These are phyloP conservation scores for Pantala flavescens DNA, from an alignment of 1,140 invertebrate genomes.

Conservation along the genomic window DNA sequence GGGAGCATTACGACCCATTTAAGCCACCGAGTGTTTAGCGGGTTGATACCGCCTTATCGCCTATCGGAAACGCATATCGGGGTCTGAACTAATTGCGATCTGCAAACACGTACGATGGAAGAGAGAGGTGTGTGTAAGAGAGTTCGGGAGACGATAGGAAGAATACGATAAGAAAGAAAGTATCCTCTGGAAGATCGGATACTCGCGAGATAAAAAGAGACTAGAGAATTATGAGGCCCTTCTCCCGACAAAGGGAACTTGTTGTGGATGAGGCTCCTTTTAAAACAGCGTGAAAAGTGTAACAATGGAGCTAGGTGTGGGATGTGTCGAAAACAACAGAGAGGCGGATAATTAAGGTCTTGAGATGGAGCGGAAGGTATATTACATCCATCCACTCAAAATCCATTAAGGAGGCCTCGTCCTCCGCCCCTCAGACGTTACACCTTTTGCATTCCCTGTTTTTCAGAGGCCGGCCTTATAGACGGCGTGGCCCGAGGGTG, in stretches of 20 bases:
- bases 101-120: too few species aligned
- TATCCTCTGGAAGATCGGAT: too few species aligned
- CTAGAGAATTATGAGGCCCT: background rate
- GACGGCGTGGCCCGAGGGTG: too few species aligned
- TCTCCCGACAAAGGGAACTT: background rate
- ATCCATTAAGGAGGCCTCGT: background rate
- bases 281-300: background rate
- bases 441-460: background rate
- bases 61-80: too few species aligned
- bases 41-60: too few species aligned
- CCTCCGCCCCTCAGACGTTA: background rate
- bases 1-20: too few species aligned
- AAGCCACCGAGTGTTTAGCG: too few species aligned
- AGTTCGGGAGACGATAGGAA: too few species aligned
- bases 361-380: conserved; percentile 1
- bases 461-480: too few species aligned
- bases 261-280: background rate
- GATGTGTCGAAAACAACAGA: background rate
- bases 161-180: too few species aligned
- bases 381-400: background rate
- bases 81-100: too few species aligned
- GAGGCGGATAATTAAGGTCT: background rate
- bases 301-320: background rate
- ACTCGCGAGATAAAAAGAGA: background rate
- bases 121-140: too few species aligned